Evolutionary conservation across 1,140 invertebrate species (phyloP).

Genomic region (Mamestra configurata): DNA sequence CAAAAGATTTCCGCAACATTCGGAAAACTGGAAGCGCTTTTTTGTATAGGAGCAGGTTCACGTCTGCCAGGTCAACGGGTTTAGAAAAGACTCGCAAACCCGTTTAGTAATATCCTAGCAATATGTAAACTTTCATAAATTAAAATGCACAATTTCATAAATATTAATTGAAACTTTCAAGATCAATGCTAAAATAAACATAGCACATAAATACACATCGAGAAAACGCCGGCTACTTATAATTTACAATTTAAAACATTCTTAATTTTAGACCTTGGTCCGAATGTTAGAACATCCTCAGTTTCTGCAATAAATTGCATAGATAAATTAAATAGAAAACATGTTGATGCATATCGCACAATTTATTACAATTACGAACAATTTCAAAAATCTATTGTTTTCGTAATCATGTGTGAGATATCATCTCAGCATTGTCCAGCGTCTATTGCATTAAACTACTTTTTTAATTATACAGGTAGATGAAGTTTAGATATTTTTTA

Average conservation of each 20-base stretch:
- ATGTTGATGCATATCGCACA: constrained; percentile 41
- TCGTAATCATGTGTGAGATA: constrained; percentile 38
- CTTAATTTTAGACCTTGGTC: constrained; percentile 6
- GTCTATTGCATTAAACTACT: constrained; percentile 32
- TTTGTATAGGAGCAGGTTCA: too few relatives aligned
- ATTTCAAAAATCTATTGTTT: constrained; percentile 46
- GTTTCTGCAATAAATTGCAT: constrained; percentile 37
- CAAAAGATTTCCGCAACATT: too few relatives aligned
- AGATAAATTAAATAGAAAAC: constrained; percentile 13
- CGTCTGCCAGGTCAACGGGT: too few relatives aligned
- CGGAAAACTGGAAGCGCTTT: too few relatives aligned
- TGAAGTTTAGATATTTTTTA: not conserved
- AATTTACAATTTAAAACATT: not conserved
- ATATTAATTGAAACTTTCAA: too few relatives aligned
- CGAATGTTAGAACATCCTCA: constrained; percentile 31
- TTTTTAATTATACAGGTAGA: constrained; percentile 37
- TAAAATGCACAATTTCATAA: too few relatives aligned
- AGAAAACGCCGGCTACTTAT: not conserved
- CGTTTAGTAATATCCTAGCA: too few relatives aligned
- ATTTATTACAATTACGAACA: constrained; percentile 41
- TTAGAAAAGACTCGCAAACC: too few relatives aligned
- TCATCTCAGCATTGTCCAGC: constrained; percentile 32
- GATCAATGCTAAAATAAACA: not conserved
- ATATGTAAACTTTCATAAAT: too few relatives aligned
- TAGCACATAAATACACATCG: not conserved